Evolutionary conservation across 2,797 vertebrate species (phyloP), one percentile per base, ranked within the genome.

Genomic region (Malurus splendens): DNA sequence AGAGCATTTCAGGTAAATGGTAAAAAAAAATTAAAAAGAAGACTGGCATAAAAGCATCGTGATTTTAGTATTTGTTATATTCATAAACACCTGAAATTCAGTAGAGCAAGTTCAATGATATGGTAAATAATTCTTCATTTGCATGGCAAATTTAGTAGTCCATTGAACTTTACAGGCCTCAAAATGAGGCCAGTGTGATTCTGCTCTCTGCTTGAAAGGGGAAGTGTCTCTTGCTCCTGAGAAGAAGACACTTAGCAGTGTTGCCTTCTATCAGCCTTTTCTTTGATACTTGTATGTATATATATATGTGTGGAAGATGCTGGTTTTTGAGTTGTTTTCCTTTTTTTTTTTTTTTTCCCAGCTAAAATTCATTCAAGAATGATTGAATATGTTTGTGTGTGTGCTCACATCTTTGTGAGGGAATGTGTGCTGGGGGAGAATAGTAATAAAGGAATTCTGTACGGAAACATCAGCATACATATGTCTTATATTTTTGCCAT

Each of bases 1-100:
- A 55, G 5, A 78, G 10, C 8, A 61, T 42, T 70, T 54, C 7
- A n/a, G 18, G 24, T 78, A 32, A 5, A 0, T 30, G 51, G 9
- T 36, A 12, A 50, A 45, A 75, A 75, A 65, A 51, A 72, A 51
- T 11, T 67, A n/a, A 44, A 38, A 5, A 7, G 12, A 66, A 62
- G 7, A 12, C 7, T 59, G 9, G 6, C 13, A 52, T 64, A 44
- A 77, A 87, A 85, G 2, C 7, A 5, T n/a, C 0, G 0, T 62
- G 13, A 39, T 20, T 61, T 84, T 22, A 28, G 3, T 71, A 44
- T 64, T 39, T 71, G 9, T 55, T 56, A 19, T 52, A 27, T 67
- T 51, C 7, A 50, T 24, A 57, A 73, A 22, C 18, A 30, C 18
- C 44, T 89, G 23, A 64, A 74, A 67, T 71, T 77, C 52, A 60